Percentiles rank a stretch among this genome's conserved stretches.
Evolutionary conservation across 2,113 vertebrate species (phyloP).

Genomic region (Rhinichthys klamathensis): DNA sequence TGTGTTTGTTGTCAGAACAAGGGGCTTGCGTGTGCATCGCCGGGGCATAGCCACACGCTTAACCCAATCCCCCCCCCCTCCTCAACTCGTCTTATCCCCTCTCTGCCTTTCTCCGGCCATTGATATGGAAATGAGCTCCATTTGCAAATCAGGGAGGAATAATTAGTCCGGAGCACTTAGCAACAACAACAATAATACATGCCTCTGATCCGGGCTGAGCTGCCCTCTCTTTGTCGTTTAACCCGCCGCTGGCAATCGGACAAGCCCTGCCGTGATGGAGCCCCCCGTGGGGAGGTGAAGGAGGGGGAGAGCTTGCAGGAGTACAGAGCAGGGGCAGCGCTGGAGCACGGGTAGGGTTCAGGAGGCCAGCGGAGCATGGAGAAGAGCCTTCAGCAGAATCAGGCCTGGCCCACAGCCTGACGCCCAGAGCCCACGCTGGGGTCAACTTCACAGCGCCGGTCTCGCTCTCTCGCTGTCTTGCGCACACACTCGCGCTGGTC

Average conservation of each 20-base stretch:
- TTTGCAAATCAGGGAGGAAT: conserved; percentile 82
- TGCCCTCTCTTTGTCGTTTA: conserved; percentile 76
- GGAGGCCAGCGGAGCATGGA: conserved; percentile 70
- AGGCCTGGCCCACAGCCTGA: conserved; percentile 42
- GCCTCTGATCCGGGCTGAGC: conserved; percentile 70
- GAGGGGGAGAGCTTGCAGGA: conserved; percentile 62
- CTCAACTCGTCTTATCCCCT: conserved; percentile 7
- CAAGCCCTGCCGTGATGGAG: conserved; percentile 49
- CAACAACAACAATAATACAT: conserved; percentile 77
- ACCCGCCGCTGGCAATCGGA: conserved; percentile 73
- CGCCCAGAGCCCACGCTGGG: conserved; percentile 58
- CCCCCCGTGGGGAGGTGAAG: conserved; percentile 59
- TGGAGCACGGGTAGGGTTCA: conserved; percentile 68
- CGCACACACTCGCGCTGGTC: not conserved
- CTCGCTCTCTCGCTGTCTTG: not conserved
- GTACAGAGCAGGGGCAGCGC: conserved; percentile 71
- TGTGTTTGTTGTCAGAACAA: conserved; percentile 64
- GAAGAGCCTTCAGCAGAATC: conserved; percentile 61
- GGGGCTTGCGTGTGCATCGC: conserved; percentile 52
- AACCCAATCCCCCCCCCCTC: conserved; percentile 52
- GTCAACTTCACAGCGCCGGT: conserved; percentile 37
- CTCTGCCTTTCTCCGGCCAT: conserved; percentile 52
- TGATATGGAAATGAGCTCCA: conserved; percentile 77
- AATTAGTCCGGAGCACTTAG: conserved; percentile 79
- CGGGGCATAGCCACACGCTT: conserved; percentile 71